These are phyloP conservation scores for Panagrolaimus sp. DNA, from an alignment of 1,140 invertebrate genomes.

Conservation along the genomic window DNA sequence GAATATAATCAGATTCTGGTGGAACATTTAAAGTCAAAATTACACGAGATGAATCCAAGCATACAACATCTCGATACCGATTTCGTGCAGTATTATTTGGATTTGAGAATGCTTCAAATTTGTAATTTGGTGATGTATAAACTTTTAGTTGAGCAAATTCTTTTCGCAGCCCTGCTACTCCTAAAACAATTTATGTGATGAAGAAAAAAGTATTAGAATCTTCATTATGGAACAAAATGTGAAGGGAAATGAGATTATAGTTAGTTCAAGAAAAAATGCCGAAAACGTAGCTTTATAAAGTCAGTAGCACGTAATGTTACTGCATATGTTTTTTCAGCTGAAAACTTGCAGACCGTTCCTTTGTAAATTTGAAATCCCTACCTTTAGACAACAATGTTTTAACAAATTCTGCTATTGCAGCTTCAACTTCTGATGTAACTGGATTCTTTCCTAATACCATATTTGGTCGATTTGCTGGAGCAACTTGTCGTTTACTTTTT, in stretches of 20 bases:
- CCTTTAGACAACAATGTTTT: background rate
- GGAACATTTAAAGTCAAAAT: constrained; percentile 30
- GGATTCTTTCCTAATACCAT: background rate
- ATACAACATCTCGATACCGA: constrained; percentile 36
- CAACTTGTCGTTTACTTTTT: background rate
- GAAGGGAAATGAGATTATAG: no score
- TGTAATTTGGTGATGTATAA: constrained; percentile 14
- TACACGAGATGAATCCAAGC: constrained; percentile 30
- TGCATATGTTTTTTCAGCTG: no score
- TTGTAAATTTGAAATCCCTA: no score
- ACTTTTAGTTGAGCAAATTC: constrained; percentile 25
- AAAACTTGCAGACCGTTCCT: no score
- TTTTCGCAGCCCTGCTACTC: constrained; percentile 17
- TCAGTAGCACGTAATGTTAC: no score
- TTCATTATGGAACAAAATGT: no score
- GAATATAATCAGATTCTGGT: constrained; percentile 31
- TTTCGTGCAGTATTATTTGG: constrained; percentile 30
- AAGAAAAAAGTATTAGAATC: no score
- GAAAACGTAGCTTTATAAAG: no score
- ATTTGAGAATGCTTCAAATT: constrained; percentile 6
- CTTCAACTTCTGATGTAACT: constrained; percentile 9
- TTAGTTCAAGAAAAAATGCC: no score
- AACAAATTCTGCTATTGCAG: constrained; percentile 13
- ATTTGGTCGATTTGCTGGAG: background rate
- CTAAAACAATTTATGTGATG: no score